Conservation (phyloP, 2,888 invertebrate species). For the Callyntrura guangdongensis region DNA sequence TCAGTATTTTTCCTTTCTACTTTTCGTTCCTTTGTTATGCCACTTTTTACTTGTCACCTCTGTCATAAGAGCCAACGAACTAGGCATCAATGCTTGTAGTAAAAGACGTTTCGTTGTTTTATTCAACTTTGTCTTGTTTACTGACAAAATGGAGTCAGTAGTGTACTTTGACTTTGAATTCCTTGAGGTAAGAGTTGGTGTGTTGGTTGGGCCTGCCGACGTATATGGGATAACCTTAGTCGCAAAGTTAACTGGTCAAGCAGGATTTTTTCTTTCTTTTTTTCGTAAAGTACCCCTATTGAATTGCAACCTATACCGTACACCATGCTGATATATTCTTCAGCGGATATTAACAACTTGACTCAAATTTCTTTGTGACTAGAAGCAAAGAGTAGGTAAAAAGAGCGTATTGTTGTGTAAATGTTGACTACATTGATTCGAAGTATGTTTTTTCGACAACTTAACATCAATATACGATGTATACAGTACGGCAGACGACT, state of each 20-base stretch:
- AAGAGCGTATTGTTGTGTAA: background rate
- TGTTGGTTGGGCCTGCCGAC: background rate
- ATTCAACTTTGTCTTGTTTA: too few species aligned
- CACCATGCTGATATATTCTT: background rate
- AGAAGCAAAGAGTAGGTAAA: background rate
- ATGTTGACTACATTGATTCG: background rate
- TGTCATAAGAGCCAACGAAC: slow-evolving; percentile 8
- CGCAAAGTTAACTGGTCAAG: slow-evolving; percentile 84
- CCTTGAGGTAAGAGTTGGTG: background rate
- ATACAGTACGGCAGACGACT: background rate
- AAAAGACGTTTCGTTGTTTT: too few species aligned
- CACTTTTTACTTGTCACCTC: background rate
- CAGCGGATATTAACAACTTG: background rate
- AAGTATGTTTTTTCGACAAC: background rate
- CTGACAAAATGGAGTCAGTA: background rate
- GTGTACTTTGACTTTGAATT: slow-evolving; percentile 23
- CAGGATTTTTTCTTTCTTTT: slow-evolving; percentile 79
- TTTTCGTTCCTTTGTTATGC: background rate
- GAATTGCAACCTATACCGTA: too few species aligned
- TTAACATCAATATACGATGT: too few species aligned
- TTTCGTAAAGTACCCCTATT: slow-evolving; percentile 27
- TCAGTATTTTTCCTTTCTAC: background rate
- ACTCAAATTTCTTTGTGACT: slow-evolving; percentile 29
- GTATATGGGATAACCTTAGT: too few species aligned
- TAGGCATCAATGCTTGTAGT: too few species aligned